Percentiles rank a stretch among this genome's conserved stretches.
These are phyloP conservation scores for Etheostoma perlongum DNA, from an alignment of 2,797 vertebrate genomes.

Conservation along the genomic window DNA sequence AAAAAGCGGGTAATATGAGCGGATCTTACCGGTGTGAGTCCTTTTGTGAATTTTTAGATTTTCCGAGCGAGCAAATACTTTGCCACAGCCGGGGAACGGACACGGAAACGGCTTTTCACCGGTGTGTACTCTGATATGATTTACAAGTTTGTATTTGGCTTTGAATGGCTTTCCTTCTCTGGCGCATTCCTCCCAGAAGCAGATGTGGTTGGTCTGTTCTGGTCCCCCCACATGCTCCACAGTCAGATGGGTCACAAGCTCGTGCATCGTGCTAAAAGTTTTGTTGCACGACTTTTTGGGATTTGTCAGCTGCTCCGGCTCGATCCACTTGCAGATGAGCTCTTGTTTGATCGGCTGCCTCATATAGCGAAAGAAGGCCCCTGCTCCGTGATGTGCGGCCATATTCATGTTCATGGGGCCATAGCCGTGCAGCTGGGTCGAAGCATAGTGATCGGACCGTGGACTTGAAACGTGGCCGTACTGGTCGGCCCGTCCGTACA, in stretches of 20 bases:
- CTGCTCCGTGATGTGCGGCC: conserved; percentile 97
- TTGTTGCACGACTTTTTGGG: conserved; percentile 99
- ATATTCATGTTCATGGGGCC: conserved; percentile 99
- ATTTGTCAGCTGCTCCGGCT: conserved; percentile 96
- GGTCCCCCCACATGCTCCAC: conserved; percentile 95
- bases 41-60: conserved; percentile 97
- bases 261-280: conserved; percentile 99
- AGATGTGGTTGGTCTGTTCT: conserved; percentile 93
- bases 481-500: conserved; percentile 97
- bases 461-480: conserved; percentile 98
- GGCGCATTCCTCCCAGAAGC: conserved; percentile 94
- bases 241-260: conserved; percentile 94
- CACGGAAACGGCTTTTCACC: conserved; percentile 96
- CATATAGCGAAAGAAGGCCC: conserved; percentile 98
- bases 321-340: conserved; percentile 99
- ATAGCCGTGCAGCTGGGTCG: conserved; percentile 96
- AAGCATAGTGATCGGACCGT: conserved; percentile 96
- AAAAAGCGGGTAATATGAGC: neutral
- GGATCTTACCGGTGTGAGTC: conserved; percentile 92
- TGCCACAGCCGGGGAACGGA: conserved; percentile 94
- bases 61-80: conserved; percentile 95
- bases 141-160: conserved; percentile 97
- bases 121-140: conserved; percentile 95
- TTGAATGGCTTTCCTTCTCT: conserved; percentile 95
- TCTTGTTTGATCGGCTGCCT: conserved; percentile 97